Evolutionary conservation across 2,797 vertebrate species (phyloP).

Genomic region (Anas flavirostris): DNA sequence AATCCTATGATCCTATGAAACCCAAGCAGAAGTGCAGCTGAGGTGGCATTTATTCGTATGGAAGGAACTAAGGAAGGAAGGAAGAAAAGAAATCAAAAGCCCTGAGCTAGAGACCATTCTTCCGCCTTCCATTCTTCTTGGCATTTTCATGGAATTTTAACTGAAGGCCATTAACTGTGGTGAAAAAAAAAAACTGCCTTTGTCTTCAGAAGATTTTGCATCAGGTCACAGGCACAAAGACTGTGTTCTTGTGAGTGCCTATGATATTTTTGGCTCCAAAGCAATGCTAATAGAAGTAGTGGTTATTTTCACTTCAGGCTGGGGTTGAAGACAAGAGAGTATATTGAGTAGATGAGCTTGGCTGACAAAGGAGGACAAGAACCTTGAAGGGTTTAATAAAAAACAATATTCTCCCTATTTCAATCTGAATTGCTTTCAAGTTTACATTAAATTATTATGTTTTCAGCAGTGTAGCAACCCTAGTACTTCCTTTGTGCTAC

Average conservation of each 20-base stretch:
- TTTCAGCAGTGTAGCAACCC: constrained; percentile 32
- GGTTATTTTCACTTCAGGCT: constrained; percentile 11
- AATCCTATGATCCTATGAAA: neutral
- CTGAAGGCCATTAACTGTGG: neutral
- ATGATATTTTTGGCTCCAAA: neutral
- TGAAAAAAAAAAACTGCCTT: neutral
- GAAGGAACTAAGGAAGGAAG: neutral
- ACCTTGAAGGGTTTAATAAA: constrained; percentile 1
- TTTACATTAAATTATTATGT: constrained; percentile 60
- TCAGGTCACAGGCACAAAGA: neutral
- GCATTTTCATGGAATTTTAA: neutral
- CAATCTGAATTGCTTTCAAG: constrained; percentile 41
- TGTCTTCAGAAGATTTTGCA: neutral
- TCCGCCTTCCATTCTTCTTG: neutral
- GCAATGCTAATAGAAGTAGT: neutral
- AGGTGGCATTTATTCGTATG: neutral
- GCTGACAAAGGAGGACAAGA: neutral
- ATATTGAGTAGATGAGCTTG: constrained; percentile 5
- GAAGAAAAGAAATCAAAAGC: neutral
- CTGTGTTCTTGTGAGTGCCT: neutral
- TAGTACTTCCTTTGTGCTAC: neutral
- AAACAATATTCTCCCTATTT: constrained; percentile 29
- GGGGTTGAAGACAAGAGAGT: neutral
- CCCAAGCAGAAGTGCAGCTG: neutral
- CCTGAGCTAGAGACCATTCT: neutral